These are phyloP conservation scores for Tragulus kanchil DNA, from an alignment of 2,113 vertebrate species.

Conservation along the genomic window DNA sequence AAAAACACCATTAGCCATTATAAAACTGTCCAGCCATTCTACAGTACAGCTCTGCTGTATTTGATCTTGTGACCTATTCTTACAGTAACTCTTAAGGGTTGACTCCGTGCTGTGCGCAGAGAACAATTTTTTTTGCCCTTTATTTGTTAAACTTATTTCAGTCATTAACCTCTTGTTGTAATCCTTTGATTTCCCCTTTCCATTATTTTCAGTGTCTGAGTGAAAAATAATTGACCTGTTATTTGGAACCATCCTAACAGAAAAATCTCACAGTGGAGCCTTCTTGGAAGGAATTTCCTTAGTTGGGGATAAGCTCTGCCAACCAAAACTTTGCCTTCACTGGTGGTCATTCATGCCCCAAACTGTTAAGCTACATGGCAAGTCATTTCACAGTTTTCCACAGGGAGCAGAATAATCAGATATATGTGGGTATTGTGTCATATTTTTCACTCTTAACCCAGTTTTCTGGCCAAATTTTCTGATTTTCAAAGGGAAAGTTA, in stretches of 20 bases:
- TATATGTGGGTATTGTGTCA: neutral
- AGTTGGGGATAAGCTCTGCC: neutral
- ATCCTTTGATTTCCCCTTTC: slow-evolving; percentile 64
- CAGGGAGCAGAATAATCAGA: neutral
- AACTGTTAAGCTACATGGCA: neutral
- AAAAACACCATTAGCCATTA: slow-evolving; percentile 70
- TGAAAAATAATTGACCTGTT: slow-evolving; percentile 75
- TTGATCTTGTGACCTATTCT: slow-evolving; percentile 75
- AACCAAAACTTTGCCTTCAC: slow-evolving; percentile 13
- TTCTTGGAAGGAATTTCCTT: slow-evolving; percentile 39
- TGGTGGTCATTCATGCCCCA: neutral
- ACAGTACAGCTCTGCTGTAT: slow-evolving; percentile 13
- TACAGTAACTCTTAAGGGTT: slow-evolving; percentile 69
- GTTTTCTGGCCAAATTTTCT: neutral
- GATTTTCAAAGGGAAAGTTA: neutral
- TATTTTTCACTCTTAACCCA: neutral
- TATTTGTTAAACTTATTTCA: slow-evolving; percentile 78
- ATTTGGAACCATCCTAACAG: slow-evolving; percentile 55
- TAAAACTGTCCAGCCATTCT: slow-evolving; percentile 39
- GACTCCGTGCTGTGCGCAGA: slow-evolving; percentile 62
- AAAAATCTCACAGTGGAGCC: slow-evolving; percentile 37
- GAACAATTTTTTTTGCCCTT: slow-evolving; percentile 30
- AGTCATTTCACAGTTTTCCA: neutral
- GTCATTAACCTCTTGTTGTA: slow-evolving; percentile 74
- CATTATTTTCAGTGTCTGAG: slow-evolving; percentile 41